Percentiles rank a stretch among this genome's conserved stretches.
Conservation (phyloP, 2,888 invertebrate genomes). For the Atrina japonica region DNA sequence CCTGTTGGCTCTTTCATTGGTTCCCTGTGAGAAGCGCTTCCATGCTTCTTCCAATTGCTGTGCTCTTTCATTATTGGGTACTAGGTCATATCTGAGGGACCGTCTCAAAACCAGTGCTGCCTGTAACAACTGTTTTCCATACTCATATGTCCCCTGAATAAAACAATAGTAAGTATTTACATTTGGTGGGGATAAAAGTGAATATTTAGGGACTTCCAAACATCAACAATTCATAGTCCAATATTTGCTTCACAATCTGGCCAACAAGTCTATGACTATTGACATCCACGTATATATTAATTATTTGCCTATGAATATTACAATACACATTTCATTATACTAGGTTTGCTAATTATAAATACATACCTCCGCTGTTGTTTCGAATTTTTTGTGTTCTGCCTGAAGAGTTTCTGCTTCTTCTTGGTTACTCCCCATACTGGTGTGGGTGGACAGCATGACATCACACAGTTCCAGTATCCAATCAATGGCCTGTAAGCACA, state of each 20-base stretch:
- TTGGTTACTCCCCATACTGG: conserved; percentile 88
- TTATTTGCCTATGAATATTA: no score
- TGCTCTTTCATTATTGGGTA: conserved; percentile 84
- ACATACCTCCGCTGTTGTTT: conserved; percentile 89
- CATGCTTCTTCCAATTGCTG: conserved; percentile 86
- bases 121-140: conserved; percentile 89
- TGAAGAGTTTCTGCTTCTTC: conserved; percentile 88
- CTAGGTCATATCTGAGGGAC: conserved; percentile 85
- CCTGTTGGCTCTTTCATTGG: conserved; percentile 89
- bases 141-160: conserved; percentile 89
- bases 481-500: conserved; percentile 84
- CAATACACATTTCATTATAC: no score
- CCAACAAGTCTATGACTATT: no score
- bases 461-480: conserved; percentile 90
- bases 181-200: no score
- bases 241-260: no score
- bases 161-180: conserved; percentile 21
- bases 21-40: conserved; percentile 86
- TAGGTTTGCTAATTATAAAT: no score
- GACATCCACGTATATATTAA: no score
- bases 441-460: conserved; percentile 86
- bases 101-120: conserved; percentile 88
- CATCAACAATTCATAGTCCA: no score
- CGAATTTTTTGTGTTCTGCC: conserved; percentile 88
- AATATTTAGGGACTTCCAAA: no score